Evolutionary conservation across 1,140 invertebrate genomes (phyloP).

Genomic region (Ladona fulva): DNA sequence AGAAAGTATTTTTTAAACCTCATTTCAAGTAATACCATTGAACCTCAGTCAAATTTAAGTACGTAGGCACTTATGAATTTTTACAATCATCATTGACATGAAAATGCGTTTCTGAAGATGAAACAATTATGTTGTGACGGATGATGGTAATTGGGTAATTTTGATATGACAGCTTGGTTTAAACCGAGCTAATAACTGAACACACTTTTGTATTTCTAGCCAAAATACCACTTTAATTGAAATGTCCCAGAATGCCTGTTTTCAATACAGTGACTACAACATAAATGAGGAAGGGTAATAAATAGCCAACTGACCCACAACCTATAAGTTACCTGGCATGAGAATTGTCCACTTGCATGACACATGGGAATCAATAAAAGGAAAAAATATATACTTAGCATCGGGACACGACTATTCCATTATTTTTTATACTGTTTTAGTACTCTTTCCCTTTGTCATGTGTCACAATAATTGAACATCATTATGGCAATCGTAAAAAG

Average conservation of each 20-base stretch:
- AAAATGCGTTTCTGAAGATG: too few species aligned
- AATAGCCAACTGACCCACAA: conserved; percentile 20
- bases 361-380: background rate
- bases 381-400: conserved; percentile 3
- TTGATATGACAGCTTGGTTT: background rate
- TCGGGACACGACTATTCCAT: background rate
- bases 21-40: too few species aligned
- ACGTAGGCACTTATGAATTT: too few species aligned
- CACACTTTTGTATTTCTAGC: conserved; percentile 16
- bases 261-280: conserved; percentile 12
- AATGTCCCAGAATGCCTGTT: conserved; percentile 19
- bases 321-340: conserved; percentile 16
- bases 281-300: conserved; percentile 14
- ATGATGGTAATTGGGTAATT: too few species aligned
- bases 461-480: conserved; percentile 6
- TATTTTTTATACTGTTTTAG: conserved; percentile 13
- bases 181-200: background rate
- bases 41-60: too few species aligned
- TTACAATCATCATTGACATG: too few species aligned
- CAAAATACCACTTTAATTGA: conserved; percentile 22
- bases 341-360: background rate
- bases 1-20: too few species aligned
- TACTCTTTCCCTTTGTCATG: background rate
- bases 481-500: conserved; percentile 10
- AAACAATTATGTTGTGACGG: too few species aligned